phyloP scores from a whole-genome alignment of 2,113 vertebrate species.

The Albula glossodonta region DNA sequence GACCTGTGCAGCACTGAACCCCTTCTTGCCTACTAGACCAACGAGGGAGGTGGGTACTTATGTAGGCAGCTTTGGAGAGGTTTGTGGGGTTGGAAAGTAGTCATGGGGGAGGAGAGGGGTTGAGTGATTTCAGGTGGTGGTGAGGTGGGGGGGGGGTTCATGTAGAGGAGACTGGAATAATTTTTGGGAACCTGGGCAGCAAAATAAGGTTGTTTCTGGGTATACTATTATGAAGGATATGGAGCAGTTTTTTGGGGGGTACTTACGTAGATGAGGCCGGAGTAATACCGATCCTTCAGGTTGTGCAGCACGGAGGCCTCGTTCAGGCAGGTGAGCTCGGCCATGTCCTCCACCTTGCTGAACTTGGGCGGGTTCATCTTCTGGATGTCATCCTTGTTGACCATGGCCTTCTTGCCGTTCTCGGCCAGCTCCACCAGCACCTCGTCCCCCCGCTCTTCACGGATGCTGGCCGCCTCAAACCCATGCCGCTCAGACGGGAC shows the following conservation, averaged over 20 bases:
- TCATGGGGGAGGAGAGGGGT: too few species aligned
- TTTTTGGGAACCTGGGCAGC: too few species aligned
- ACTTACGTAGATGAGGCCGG: conserved; percentile 97
- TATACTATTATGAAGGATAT: neutral
- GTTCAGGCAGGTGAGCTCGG: conserved; percentile 92
- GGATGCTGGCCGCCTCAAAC: conserved; percentile 91
- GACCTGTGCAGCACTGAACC: neutral
- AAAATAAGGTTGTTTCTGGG: neutral
- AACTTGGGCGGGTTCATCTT: conserved; percentile 99
- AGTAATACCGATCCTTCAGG: conserved; percentile 96
- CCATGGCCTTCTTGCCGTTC: conserved; percentile 89
- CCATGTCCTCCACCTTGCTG: conserved; percentile 97
- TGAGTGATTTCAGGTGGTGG: neutral
- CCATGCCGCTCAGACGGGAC: conserved; percentile 92
- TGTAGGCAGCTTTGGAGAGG: too few species aligned
- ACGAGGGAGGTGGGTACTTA: too few species aligned
- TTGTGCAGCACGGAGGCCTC: conserved; percentile 94
- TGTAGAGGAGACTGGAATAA: neutral
- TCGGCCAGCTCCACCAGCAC: conserved; percentile 89
- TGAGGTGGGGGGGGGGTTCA: too few species aligned
- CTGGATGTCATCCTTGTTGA: conserved; percentile 96
- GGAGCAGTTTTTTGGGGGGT: neutral
- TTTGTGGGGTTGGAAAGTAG: neutral
- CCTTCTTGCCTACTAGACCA: too few species aligned
- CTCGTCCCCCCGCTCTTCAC: conserved; percentile 90